phyloP scores from a whole-genome alignment of 2,113 vertebrate species.

The Acanthisitta chloris region DNA sequence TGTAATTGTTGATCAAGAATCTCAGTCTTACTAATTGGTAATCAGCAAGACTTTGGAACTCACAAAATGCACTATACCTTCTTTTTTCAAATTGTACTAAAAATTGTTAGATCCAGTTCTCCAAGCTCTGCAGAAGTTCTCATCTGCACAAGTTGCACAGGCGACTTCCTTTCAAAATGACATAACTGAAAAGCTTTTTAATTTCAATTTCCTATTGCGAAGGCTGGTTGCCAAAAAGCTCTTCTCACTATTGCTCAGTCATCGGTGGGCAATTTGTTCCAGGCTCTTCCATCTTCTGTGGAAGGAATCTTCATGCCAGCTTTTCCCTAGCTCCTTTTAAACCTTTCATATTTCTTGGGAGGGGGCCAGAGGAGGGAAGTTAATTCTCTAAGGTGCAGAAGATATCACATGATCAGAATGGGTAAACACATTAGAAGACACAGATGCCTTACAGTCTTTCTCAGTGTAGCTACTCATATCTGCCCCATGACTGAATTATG shows the following conservation, averaged over 20 bases:
- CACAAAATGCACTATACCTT: not conserved
- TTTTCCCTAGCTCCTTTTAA: not conserved
- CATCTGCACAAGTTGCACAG: not conserved
- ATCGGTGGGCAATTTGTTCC: not conserved
- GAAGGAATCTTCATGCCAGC: not conserved
- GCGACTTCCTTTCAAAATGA: not conserved
- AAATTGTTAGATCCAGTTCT: not conserved
- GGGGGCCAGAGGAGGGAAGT: accelerated
- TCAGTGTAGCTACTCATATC: not conserved
- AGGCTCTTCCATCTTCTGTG: not conserved
- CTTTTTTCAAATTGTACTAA: not conserved
- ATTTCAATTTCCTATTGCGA: conserved; percentile 14
- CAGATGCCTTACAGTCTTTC: not conserved
- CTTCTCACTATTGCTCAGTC: not conserved
- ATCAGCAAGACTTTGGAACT: not conserved
- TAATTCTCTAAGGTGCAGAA: not conserved
- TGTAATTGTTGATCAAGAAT: not conserved
- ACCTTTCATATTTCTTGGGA: not conserved
- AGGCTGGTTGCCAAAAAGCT: conserved; percentile 7
- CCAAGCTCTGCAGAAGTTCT: not conserved
- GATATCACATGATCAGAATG: not conserved
- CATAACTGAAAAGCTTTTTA: not conserved
- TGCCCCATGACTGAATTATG: not conserved
- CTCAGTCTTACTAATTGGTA: not conserved
- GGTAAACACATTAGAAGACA: not conserved